phyloP scores from a whole-genome alignment of 2,888 invertebrate species.

The Ametastegia equiseti region DNA sequence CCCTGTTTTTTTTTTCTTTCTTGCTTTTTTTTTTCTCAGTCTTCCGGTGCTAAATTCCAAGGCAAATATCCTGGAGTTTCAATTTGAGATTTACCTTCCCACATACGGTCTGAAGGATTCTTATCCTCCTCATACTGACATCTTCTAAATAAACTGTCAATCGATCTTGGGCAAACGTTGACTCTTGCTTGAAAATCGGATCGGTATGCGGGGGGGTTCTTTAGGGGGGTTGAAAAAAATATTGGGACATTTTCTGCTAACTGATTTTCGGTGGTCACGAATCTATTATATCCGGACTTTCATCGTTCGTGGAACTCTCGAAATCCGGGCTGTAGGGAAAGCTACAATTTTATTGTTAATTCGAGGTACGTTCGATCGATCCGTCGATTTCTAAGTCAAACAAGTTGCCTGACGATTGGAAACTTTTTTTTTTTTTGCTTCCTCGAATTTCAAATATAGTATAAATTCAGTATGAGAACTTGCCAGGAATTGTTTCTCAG shows the following conservation, averaged over 20 bases:
- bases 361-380: not conserved
- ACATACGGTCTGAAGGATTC: not conserved
- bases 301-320: not conserved
- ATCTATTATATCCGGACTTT: not conserved
- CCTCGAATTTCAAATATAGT: no score
- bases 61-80: conserved; percentile 5
- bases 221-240: no score
- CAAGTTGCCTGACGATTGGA: no score
- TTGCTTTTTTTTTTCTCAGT: not conserved
- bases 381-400: no score
- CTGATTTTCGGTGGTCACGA: no score
- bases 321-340: not conserved
- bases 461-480: no score
- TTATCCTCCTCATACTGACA: not conserved
- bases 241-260: no score
- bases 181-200: not conserved
- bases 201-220: no score
- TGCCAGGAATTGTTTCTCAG: no score
- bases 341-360: no score
- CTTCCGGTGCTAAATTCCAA: not conserved
- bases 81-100: not conserved
- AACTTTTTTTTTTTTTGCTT: no score
- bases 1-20: not conserved
- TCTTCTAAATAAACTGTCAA: not conserved
- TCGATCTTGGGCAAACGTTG: not conserved